Conservation (phyloP, 2,888 invertebrate species). For the Meteorus colon region DNA sequence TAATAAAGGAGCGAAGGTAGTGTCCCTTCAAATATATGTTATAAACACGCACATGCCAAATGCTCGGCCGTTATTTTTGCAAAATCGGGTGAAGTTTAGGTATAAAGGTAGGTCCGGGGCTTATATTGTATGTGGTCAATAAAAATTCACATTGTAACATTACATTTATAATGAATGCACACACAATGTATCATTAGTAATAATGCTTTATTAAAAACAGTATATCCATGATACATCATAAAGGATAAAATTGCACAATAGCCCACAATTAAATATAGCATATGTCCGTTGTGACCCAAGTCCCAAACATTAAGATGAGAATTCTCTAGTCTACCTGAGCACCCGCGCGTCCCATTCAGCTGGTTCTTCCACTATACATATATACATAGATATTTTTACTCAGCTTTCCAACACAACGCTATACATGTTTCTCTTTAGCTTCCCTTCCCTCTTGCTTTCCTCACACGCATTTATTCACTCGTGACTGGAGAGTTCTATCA, state of each 20-base stretch:
- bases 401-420: constrained; percentile 4
- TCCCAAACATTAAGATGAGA: constrained; percentile 10
- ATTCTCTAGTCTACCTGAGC: constrained; percentile 21
- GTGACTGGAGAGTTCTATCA: constrained; percentile 9
- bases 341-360: constrained; percentile 37
- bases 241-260: constrained; percentile 4
- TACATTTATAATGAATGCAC: constrained; percentile 4
- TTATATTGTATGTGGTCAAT: background rate
- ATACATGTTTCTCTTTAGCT: constrained; percentile 26
- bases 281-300: constrained; percentile 9
- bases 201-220: background rate
- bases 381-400: constrained; percentile 20
- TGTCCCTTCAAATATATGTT: constrained; percentile 22
- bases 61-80: background rate
- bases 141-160: background rate
- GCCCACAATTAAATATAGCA: constrained; percentile 16
- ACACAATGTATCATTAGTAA: background rate
- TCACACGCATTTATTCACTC: background rate
- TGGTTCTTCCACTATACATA: background rate
- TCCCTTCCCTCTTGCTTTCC: background rate
- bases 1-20: constrained; percentile 7
- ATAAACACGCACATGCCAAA: constrained; percentile 18
- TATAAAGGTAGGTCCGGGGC: constrained; percentile 9
- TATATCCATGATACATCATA: background rate
- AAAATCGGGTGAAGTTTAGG: constrained; percentile 12